These are phyloP conservation scores for Icerya purchasi DNA, from an alignment of 2,888 invertebrate species.

Conservation along the genomic window DNA sequence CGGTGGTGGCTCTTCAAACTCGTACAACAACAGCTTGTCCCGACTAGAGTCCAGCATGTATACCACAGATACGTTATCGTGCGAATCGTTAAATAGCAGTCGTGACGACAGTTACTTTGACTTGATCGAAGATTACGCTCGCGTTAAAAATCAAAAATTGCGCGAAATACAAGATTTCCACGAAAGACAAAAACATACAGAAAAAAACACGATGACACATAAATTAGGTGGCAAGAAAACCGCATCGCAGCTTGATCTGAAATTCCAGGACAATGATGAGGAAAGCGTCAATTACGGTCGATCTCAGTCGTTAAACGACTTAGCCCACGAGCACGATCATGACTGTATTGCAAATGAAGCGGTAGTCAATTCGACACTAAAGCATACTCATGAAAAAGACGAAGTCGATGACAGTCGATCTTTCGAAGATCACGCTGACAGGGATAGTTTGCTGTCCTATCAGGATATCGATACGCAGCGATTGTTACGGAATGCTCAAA, in stretches of 20 bases:
- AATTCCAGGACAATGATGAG: conserved; percentile 1
- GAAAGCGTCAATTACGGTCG: conserved; percentile 1
- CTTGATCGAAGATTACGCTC: conserved; percentile 25
- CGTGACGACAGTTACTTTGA: conserved; percentile 26
- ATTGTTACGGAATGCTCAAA: conserved; percentile 27
- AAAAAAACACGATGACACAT: too few species aligned
- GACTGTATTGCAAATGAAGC: not conserved
- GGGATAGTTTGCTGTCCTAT: not conserved
- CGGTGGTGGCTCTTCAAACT: not conserved
- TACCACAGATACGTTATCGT: conserved; percentile 10
- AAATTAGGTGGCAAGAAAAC: conserved; percentile 8
- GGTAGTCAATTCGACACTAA: not conserved
- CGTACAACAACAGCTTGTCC: conserved; percentile 4
- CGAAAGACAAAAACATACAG: conserved; percentile 5
- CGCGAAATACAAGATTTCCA: conserved; percentile 10
- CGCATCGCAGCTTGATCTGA: conserved; percentile 9
- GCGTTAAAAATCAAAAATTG: conserved; percentile 16
- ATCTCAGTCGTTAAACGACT: conserved; percentile 9
- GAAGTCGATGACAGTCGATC: conserved; percentile 6
- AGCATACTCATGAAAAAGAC: not conserved
- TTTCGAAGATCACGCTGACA: conserved; percentile 8
- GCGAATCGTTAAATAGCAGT: conserved; percentile 15
- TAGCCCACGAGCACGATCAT: not conserved
- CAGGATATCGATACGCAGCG: conserved; percentile 21
- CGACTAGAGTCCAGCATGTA: conserved; percentile 9